A percentile compares a stretch with the other conserved stretches of the same genome.
phyloP scores from a whole-genome alignment of 2,113 vertebrate species.

The Ciconia boyciana region DNA sequence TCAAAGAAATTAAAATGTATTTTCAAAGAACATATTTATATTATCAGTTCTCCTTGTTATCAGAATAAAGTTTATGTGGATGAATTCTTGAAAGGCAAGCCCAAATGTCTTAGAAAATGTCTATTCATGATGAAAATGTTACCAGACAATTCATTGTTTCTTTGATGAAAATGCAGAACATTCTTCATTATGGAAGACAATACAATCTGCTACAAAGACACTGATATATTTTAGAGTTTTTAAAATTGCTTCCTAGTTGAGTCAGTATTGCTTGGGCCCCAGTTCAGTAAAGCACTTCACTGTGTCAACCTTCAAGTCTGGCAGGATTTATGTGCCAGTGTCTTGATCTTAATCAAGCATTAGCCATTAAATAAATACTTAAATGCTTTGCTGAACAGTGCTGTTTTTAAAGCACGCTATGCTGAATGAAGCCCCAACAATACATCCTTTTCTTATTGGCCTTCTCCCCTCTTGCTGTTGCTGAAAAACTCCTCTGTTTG shows the following conservation, averaged over 20 bases:
- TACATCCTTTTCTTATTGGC: neutral
- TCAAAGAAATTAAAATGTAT: neutral
- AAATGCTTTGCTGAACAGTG: neutral
- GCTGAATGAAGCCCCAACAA: neutral
- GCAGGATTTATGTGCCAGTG: neutral
- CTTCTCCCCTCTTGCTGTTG: neutral
- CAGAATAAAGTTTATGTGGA: neutral
- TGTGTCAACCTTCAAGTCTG: neutral
- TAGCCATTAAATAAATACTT: slow-evolving; percentile 3
- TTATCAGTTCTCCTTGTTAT: neutral
- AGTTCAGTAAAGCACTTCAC: slow-evolving; percentile 23
- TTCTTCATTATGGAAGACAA: neutral
- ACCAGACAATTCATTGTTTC: neutral
- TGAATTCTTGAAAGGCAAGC: neutral
- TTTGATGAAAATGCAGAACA: neutral
- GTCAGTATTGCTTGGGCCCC: neutral
- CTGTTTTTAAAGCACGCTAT: neutral
- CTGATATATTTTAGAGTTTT: neutral
- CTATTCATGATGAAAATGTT: neutral
- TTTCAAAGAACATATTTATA: neutral
- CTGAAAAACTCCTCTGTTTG: neutral
- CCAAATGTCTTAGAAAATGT: neutral
- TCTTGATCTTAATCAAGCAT: slow-evolving; percentile 16
- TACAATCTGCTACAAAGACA: neutral
- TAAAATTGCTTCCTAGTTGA: neutral